Evolutionary conservation across 1,140 invertebrate genomes (phyloP), one percentile per base, ranked within the genome.

Genomic region (Bacillus rossius): DNA sequence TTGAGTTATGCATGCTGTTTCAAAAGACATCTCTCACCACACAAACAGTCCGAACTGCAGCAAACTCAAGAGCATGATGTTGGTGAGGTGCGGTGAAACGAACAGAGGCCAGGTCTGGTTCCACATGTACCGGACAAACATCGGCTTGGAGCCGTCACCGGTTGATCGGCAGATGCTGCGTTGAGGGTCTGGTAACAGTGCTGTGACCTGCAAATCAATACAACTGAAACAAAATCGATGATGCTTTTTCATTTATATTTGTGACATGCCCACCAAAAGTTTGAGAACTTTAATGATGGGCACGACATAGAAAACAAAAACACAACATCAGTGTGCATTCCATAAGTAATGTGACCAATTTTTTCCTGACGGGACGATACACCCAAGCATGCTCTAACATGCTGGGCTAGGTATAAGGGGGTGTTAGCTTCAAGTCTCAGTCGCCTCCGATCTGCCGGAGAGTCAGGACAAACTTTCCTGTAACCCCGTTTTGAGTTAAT

Each of bases 31-130:
- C 37, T 29, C 54, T 73, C 74, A 84, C 82, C 82, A 83, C 17
- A 85, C 84, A 22, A 86, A 87, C 38, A 88, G 73, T 20, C 86
- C 85, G 64, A 88, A 87, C 66, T 88, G 86, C 64, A 89, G 87
- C 2, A 81, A 74, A 67, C 86, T 88, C 2, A 85, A 84, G 22
- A 88, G 76, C n/a, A 85, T 65, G 7, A 86, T 88, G 65, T 86
- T 85, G 64, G 80, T 80, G 42, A 86, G 74, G 71, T 87, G 83
- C 2, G 86, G 86, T 3, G 84, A 77, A 62, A 77, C 81, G 70
- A 84, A 87, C 5, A 89, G 72, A 4, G 81, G 78, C 62, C 82
- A 84, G 13, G 85, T 87, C 63, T 86, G 80, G 38, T 77, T 75
- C 79, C 81, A 84, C 64, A 86, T 83, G 66, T 86, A 84, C 29